Conservation (phyloP, 2,113 vertebrate species). For the Ciconia maguari region DNA sequence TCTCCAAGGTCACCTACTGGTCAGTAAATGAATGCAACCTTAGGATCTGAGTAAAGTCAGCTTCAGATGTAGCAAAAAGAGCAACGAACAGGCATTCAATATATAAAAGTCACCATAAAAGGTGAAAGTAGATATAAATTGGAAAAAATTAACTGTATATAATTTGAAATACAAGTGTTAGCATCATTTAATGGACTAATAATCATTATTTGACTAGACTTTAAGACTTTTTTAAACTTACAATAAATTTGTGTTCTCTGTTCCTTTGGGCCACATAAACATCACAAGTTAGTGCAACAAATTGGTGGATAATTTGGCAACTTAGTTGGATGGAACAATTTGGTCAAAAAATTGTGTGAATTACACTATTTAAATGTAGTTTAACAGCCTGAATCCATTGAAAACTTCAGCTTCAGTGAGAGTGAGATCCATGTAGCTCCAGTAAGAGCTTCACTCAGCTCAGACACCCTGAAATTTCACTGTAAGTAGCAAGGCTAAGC, state of each 20-base stretch:
- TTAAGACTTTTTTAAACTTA: not conserved
- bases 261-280: not conserved
- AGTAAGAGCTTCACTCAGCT: not conserved
- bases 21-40: not conserved
- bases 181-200: not conserved
- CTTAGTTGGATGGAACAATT: rapidly evolving
- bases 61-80: not conserved
- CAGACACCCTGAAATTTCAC: not conserved
- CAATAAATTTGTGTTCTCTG: not conserved
- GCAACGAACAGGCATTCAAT: not conserved
- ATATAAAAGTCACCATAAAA: not conserved
- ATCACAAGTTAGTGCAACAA: not conserved
- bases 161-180: not conserved
- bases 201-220: not conserved
- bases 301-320: not conserved
- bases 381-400: not conserved
- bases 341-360: not conserved
- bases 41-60: rapidly evolving
- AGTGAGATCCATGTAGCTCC: not conserved
- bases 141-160: not conserved
- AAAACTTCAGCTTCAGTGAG: not conserved
- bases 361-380: not conserved
- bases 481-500: not conserved
- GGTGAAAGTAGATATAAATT: not conserved
- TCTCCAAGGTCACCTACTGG: not conserved